Base-by-base conservation (phyloP, 2,113 vertebrate genomes). In the Hypocryptadius cinnamomeus region DNA sequence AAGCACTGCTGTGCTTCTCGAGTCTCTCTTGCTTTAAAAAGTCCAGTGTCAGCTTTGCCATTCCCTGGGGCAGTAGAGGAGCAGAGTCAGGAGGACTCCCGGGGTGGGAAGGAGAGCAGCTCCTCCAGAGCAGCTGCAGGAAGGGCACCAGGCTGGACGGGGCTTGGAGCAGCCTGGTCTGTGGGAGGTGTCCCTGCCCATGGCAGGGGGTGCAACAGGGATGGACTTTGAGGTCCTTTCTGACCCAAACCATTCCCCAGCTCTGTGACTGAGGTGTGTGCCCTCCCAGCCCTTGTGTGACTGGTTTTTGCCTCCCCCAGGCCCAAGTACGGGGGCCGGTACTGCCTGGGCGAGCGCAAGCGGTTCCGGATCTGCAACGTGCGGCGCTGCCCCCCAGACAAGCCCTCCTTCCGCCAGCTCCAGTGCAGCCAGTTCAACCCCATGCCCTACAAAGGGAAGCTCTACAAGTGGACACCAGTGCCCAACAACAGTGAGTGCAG, bases 341-440 rank as follows among this genome's bases (percentile, higher is more conserved):
- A 98, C 94, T 99, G 99, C 89, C 96, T 99, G 14, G 99, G 99
- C 5, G 98, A 99, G 82, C 96, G 99, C 33, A 98, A 93, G 25
- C 97, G 98, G 59, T 98, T 98, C 96, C 97, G 97, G 40, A 96
- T 99, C 39, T 99, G 99, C 94, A 98, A 97, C 83, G 56, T 84
- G 15, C 66, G 94, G 25, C 91, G 97, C 1, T 99, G 99, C 61
- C 96, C 96, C 5, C 20, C 7, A 0, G 97, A 97, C 47, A 71
- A 33, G 24, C 98, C 98, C 16, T 97, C 98, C 79, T 99, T 99
- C 97, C 98, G 98, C 71, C 97, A 98, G 11, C 6, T 98, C 25
- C 99, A 99, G 97, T 99, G 99, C 89, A 97, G 98, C 93, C 98
- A 97, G 63, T 99, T 99, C 70, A 98, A 99, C 89, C 93, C 95